Base-by-base conservation (phyloP, 35 echinoderm and acorn worm genomes). In the Ophioderma brevispina region DNA sequence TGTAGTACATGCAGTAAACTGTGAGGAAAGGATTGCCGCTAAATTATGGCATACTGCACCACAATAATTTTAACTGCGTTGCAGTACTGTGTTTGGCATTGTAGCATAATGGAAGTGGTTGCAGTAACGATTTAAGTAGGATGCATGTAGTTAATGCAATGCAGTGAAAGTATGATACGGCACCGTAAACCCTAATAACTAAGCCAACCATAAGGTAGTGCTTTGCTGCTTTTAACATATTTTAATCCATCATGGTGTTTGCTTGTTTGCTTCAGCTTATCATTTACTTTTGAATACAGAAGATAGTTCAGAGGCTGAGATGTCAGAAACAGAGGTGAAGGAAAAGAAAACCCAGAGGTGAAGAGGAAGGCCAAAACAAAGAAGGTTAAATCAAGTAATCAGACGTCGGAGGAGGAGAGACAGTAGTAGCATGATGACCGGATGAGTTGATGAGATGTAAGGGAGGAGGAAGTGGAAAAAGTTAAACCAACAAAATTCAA, bases 271-370 rank as follows among this genome's bases (percentile, higher is more conserved):
- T 55, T 39, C 37, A 82, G 78, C 56, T 38, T 87, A 49, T 64
- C 70, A 88, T 35, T 77, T 39, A 76, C 86, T 35, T 80, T 89
- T 52, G 64, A 56, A 64, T 79, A 35, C n/a, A 88, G 81, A 37
- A 75, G 86, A 37, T 37, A 89, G 37, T 34, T 42, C 28, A 41
- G 81, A 79, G 39, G 37, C 46, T 41, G 56, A 33, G 56, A 36
- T 2, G 30, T 55, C 40, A 33, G 56, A 23, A 14, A 81, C 33
- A 28, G 52, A 19, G 81, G 41, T 31, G n/a, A 55, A 23, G 43
- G 38, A 18, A 37, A 87, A 35, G 42, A 32, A 64, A 82, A 38
- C n/a, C 36, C 39, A 31, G 86, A 88, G 1, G 41, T 42, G 30
- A 77, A n/a, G 63, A 55, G 11, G 40, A 86, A 1, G 17, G 42